Base-by-base conservation (phyloP, 2,113 vertebrate genomes). In the Malurus melanocephalus region DNA sequence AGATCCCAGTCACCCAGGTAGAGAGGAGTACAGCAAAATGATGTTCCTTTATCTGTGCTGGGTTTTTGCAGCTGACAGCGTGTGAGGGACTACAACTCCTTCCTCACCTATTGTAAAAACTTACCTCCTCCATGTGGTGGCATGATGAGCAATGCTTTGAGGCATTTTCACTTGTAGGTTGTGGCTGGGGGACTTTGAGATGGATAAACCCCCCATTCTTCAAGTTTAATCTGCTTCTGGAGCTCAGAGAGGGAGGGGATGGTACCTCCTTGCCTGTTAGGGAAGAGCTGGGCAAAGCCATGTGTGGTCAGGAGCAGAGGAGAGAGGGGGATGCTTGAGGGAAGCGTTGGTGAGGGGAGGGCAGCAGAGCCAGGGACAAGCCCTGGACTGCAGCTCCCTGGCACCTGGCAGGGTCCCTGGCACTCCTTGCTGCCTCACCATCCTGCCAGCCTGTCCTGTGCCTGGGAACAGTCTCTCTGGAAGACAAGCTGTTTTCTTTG, bases 381-480 rank as follows among this genome's bases (percentile, higher is more conserved):
- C 22, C 4, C 26, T 35, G 0, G 0, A 24, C 48, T 61, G 57
- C 72, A 40, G 80, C 17, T 24, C 4, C 28, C 19, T 7, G 13
- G 20, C 45, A 30, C 59, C 42, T 18, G 48, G 73, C 51, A 46
- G 49, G 18, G 30, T 46, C 56, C 56, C 30, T 5, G 72, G 59
- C 0, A 4, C 15, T 67, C 35, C 55, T 61, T 0, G 0, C 26
- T 66, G 52, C 42, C 59, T 38, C 33, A 66, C 62, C 5, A 1
- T 79, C 42, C 69, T 86, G 49, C 52, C 74, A 88, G 72, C n/a
- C 61, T 60, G 38, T 45, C 67, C 45, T 45, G 16, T 24, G 64
- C 43, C 46, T 33, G 30, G 18, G 20, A 78, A 45, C 45, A 66
- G 55, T 26, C 3, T 77, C 40, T 71, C 45, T 64, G 57, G 28